Percentiles rank a stretch among this genome's conserved stretches.
Conservation (phyloP, 1,140 invertebrate species). For the Drosophila lacertosa region DNA sequence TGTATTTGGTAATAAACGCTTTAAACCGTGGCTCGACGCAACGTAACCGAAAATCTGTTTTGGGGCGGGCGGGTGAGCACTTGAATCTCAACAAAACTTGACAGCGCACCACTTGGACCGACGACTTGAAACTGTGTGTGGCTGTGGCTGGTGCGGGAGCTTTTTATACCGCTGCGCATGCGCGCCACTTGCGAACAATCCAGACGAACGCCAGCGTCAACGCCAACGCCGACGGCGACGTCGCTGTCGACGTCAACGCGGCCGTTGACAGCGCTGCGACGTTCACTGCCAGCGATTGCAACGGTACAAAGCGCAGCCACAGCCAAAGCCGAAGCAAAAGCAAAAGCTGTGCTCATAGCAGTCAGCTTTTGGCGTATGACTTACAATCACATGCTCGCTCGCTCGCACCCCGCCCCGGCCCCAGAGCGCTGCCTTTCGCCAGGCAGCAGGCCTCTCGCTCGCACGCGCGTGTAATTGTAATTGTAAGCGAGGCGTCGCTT, state of each 20-base stretch:
- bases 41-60: slow-evolving; percentile 65
- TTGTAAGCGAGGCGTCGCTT: slow-evolving; percentile 26
- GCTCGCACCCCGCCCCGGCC: background rate
- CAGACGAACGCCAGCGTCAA: slow-evolving; percentile 40
- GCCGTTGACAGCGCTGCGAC: slow-evolving; percentile 7
- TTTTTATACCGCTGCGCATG: slow-evolving; percentile 84
- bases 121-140: slow-evolving; percentile 83
- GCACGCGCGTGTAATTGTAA: slow-evolving; percentile 36
- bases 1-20: slow-evolving; percentile 39
- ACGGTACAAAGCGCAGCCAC: slow-evolving; percentile 53
- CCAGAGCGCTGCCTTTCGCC: slow-evolving; percentile 1
- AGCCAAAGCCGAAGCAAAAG: too few species aligned
- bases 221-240: slow-evolving; percentile 18
- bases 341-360: slow-evolving; percentile 38
- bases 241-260: slow-evolving; percentile 7
- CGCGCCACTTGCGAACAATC: slow-evolving; percentile 76
- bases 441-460: slow-evolving; percentile 3
- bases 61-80: slow-evolving; percentile 40
- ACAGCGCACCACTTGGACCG: slow-evolving; percentile 80
- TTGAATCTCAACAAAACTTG: slow-evolving; percentile 75
- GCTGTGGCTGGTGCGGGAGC: slow-evolving; percentile 79
- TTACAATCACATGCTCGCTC: slow-evolving; percentile 21
- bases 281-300: slow-evolving; percentile 51
- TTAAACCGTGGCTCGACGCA: slow-evolving; percentile 29
- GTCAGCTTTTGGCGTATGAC: slow-evolving; percentile 39